Base-by-base conservation (phyloP, 2,113 vertebrate species). In the Scophthalmus maximus region DNA sequence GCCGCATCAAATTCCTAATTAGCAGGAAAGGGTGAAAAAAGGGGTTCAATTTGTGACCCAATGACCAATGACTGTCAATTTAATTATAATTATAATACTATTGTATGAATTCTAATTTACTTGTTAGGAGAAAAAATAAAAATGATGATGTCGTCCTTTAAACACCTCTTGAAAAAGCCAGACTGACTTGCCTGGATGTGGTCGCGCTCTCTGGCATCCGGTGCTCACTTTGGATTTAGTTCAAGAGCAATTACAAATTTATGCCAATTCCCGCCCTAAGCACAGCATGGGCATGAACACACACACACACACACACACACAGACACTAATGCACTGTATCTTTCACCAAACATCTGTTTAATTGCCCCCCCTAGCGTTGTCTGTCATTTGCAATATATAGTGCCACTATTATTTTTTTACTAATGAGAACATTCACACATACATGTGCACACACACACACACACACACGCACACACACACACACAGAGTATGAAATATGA, bases 161-260 rank as follows among this genome's bases (percentile, higher is more conserved):
- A n/a, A n/a, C n/a, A n/a, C n/a, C n/a, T 47, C 17, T 78, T 38
- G 52, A 36, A 17, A 76, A 75, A 62, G 46, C 44, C 20, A 20
- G 50, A 8, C 27, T 22, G 11, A 50, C 10, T 50, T 29, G 56
- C 53, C 26, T 80, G 25, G 65, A 66, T 26, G 42, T 20, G 8
- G 30, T 59, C 8, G 38, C 58, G 51, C 60, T 18, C 46, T 64
- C 42, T 65, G 49, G 68, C 62, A 78, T 69, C 70, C 26, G 20
- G 25, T 30, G 72, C 53, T 17, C 68, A 76, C 57, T 52, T 68
- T 76, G 62, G 56, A 85, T 72, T 65, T 55, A 67, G 44, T 77
- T 79, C 68, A 79, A 83, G 65, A 81, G 75, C 87, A 78, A 79
- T 87, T 87, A 85, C 65, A 70, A 79, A 78, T 59, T 42, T 67